Base-by-base conservation (phyloP, 2,113 vertebrate species). In the Accipiter virgatus region DNA sequence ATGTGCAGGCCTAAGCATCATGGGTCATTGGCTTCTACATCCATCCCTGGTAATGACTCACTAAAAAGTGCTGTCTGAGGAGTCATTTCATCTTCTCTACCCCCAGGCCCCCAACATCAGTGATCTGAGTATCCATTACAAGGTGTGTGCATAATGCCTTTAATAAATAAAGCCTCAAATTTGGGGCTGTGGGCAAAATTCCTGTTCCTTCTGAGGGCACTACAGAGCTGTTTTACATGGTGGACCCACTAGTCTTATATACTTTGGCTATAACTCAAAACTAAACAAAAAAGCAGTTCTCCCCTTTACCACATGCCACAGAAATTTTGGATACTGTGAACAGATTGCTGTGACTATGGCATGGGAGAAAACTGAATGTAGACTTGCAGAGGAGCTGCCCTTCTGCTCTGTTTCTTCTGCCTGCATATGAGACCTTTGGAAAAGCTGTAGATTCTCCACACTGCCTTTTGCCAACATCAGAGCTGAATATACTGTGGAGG, bases 231-330 rank as follows among this genome's bases (percentile, higher is more conserved):
- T 78, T 87, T 85, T 61, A 48, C 58, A 31, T 52, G 47, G 8
- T 23, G 15, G 27, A 34, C 14, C 31, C 58, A 32, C 16, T 34
- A 27, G 50, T 68, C 47, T 87, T 52, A 43, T 31, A 27, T 53
- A 56, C n/a, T 62, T 82, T 58, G 70, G 8, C 22, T 90, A 1
- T 72, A 75, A 86, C 19, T 85, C 67, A 73, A 77, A 91, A 29
- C 56, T 90, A 38, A 87, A 79, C 20, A 74, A 43, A 45, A 90
- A 93, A 92, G 17, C n/a, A 59, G 16, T 71, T 86, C 16, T 84
- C 18, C 11, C 40, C 36, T 72, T 61, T 45, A 45, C 25, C 52
- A 79, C 8, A 4, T 61, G n/a, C 31, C 34, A 65, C 38, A 63
- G 61, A 86, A 36, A 59, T 74, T 91, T 71, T 74, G 55, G 72